Conservation (phyloP, 2,888 invertebrate species). For the Athetis lepigone region DNA sequence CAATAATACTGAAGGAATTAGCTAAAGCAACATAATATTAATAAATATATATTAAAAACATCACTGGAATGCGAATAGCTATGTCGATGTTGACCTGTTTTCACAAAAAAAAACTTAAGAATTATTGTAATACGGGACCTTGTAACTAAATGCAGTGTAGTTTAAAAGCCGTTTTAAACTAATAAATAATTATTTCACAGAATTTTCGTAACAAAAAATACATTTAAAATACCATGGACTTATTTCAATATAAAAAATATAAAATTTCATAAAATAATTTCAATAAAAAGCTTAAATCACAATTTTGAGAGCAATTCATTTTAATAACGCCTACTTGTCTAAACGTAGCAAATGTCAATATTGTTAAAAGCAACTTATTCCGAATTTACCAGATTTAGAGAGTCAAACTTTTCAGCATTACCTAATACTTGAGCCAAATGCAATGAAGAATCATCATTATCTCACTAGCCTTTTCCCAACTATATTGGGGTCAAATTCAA, state of each 20-base stretch:
- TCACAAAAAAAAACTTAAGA: background rate
- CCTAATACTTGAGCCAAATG: no score
- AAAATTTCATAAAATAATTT: background rate
- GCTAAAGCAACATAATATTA: slow-evolving; percentile 20
- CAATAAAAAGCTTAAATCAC: slow-evolving; percentile 10
- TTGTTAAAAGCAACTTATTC: no score
- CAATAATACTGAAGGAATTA: slow-evolving; percentile 45
- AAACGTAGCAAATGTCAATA: background rate
- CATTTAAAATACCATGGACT: slow-evolving; percentile 4
- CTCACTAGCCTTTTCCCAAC: no score
- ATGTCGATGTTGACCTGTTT: slow-evolving; percentile 27
- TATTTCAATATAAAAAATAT: background rate
- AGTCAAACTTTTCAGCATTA: no score
- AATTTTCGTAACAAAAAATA: background rate
- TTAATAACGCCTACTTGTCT: background rate
- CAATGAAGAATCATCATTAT: no score
- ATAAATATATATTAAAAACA: slow-evolving; percentile 31
- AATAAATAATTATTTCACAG: background rate
- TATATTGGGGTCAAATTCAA: no score
- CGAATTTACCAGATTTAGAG: no score
- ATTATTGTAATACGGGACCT: background rate
- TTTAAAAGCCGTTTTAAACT: slow-evolving; percentile 7
- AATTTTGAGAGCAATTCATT: slow-evolving; percentile 34
- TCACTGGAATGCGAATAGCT: slow-evolving; percentile 82
- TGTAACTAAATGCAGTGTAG: slow-evolving; percentile 11